A percentile compares a stretch with the other conserved stretches of the same genome.
phyloP scores from a whole-genome alignment of 2,113 vertebrate genomes.

The Mus spicilegus region DNA sequence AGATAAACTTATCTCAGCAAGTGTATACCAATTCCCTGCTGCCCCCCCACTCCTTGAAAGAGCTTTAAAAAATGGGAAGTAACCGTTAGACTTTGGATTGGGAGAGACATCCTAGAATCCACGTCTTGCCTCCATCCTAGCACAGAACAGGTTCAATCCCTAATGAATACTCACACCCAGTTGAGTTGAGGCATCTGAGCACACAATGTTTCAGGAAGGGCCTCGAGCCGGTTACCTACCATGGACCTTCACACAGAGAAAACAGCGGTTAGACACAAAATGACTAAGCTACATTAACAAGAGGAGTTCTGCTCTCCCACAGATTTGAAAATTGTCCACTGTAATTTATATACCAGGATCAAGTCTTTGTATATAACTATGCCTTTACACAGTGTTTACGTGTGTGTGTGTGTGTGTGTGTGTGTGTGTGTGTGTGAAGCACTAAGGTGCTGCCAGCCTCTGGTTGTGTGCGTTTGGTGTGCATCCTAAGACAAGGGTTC shows the following conservation, averaged over 20 bases:
- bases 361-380: background rate
- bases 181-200: constrained; percentile 87
- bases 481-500: background rate
- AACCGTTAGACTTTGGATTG: background rate
- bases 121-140: background rate
- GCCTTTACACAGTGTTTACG: constrained; percentile 29
- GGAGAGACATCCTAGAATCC: background rate
- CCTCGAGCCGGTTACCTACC: constrained; percentile 88
- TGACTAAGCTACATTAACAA: background rate
- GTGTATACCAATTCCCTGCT: background rate
- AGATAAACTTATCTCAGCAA: background rate
- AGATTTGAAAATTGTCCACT: background rate
- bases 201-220: constrained; percentile 88
- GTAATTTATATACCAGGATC: background rate
- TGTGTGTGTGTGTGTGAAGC: background rate
- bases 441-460: background rate
- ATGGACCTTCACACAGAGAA: constrained; percentile 87
- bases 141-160: background rate
- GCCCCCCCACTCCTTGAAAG: too few species aligned
- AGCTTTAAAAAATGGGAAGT: background rate
- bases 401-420: background rate
- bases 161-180: constrained; percentile 88
- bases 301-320: background rate
- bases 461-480: background rate
- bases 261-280: constrained; percentile 67